Evolutionary conservation across 2,888 invertebrate genomes (phyloP).

Genomic region (Cancer borealis): DNA sequence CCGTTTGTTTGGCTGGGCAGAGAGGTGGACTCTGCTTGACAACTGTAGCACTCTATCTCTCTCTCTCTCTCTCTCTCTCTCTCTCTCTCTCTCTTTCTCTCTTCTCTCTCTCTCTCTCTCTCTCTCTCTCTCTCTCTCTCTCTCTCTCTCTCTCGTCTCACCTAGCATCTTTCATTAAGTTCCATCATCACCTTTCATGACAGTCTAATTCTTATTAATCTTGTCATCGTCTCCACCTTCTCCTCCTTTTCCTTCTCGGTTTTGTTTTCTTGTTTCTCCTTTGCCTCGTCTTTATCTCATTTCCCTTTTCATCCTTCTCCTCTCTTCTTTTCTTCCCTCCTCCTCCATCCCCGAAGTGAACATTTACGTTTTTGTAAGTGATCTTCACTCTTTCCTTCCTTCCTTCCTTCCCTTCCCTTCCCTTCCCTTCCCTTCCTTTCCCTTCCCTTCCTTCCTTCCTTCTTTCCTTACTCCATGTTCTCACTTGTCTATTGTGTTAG

Average conservation of each 20-base stretch:
- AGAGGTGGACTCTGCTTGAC: background rate
- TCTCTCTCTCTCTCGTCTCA: background rate
- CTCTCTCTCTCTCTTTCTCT: constrained; percentile 34
- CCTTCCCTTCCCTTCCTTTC: background rate
- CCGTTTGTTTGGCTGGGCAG: constrained; percentile 5
- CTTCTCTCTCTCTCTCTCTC: constrained; percentile 23
- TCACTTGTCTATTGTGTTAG: too few species aligned
- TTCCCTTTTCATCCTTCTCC: background rate
- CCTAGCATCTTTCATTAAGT: background rate
- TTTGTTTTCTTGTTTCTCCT: background rate
- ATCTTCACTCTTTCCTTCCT: background rate
- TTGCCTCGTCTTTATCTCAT: background rate
- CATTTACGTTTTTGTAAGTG: too few species aligned
- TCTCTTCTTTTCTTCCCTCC: background rate
- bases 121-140: background rate
- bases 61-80: constrained; percentile 32
- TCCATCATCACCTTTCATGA: background rate
- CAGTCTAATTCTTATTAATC: background rate
- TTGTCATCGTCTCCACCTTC: background rate
- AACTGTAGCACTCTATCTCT: too few species aligned
- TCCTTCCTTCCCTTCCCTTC: background rate
- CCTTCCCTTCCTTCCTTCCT: background rate
- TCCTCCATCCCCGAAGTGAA: background rate
- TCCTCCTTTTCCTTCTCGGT: background rate
- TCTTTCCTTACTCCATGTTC: background rate